Conservation (phyloP, 2,888 invertebrate species). For the Tetramorium bicarinatum region DNA sequence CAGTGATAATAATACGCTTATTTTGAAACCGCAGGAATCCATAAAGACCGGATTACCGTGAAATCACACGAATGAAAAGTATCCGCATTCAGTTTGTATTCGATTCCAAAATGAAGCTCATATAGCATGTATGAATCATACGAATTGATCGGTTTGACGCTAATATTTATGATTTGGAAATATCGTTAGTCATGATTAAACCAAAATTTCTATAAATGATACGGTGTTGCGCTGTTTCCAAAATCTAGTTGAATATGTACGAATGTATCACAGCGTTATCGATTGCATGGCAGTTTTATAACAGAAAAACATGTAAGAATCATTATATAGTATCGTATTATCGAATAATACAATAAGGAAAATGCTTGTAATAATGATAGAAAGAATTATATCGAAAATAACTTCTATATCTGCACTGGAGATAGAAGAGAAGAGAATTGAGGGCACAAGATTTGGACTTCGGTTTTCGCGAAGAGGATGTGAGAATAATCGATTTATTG, state of each 20-base stretch:
- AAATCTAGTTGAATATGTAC: neutral
- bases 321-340: too few relatives aligned
- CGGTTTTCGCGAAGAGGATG: neutral
- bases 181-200: constrained; percentile 48
- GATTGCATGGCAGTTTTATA: neutral
- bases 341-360: neutral
- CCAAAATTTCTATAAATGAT: constrained; percentile 52
- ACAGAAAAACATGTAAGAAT: neutral
- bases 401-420: neutral
- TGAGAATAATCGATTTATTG: neutral
- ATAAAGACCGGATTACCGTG: constrained; percentile 1
- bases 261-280: neutral
- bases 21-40: neutral
- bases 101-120: neutral
- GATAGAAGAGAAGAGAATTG: neutral
- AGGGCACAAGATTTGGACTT: neutral
- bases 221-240: constrained; percentile 17
- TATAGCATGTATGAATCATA: constrained; percentile 20
- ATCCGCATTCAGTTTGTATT: constrained; percentile 14
- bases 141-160: constrained; percentile 18
- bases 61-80: constrained; percentile 14
- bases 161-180: constrained; percentile 54
- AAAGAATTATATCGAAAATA: neutral
- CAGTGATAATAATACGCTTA: constrained; percentile 20
- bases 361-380: neutral